Conservation (phyloP, 2,888 invertebrate genomes). For the Synanthedon andrenaeformis region DNA sequence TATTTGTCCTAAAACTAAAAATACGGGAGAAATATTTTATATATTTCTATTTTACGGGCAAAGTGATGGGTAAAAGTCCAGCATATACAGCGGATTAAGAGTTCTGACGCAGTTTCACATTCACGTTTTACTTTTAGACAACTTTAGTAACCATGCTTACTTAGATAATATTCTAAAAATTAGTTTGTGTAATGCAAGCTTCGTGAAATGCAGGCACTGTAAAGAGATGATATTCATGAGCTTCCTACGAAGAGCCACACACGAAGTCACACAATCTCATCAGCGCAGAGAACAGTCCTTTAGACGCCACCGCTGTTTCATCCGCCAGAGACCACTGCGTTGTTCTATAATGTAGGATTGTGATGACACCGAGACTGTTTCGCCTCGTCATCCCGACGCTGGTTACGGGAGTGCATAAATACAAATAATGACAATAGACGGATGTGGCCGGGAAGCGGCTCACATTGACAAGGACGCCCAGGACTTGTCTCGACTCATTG, state of each 20-base stretch:
- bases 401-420: constrained; percentile 59
- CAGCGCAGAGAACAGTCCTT: constrained; percentile 4
- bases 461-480: constrained; percentile 71
- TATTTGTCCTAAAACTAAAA: too few species aligned
- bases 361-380: constrained; percentile 14
- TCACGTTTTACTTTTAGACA: too few species aligned
- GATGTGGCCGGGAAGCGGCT: constrained; percentile 68
- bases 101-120: background rate
- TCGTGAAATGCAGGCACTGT: background rate
- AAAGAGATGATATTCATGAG: background rate
- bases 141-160: too few species aligned
- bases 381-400: constrained; percentile 45
- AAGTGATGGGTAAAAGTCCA: too few species aligned
- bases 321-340: background rate
- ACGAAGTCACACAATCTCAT: constrained; percentile 20
- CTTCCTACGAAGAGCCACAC: constrained; percentile 42
- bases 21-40: too few species aligned
- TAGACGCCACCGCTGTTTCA: background rate
- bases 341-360: constrained; percentile 13
- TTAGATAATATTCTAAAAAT: too few species aligned
- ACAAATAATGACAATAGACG: constrained; percentile 68
- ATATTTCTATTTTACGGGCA: too few species aligned
- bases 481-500: constrained; percentile 63
- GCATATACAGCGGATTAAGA: background rate
- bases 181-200: too few species aligned